Conservation (phyloP, 2,888 invertebrate genomes). For the Prosapia bicincta region DNA sequence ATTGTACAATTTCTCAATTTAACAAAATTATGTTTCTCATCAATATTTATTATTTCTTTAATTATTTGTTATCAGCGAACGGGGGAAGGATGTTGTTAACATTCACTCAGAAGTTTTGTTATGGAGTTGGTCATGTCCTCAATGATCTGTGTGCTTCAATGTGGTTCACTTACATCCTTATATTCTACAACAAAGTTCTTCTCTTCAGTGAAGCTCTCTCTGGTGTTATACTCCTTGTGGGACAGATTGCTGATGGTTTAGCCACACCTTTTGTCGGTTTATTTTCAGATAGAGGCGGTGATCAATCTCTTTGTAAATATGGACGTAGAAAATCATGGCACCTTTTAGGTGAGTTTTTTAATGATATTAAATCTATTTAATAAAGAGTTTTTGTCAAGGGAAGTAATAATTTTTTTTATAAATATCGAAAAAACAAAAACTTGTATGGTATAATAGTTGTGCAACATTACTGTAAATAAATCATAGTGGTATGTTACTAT, state of each 20-base stretch:
- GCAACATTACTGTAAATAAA: too few species aligned
- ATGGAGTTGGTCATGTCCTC: constrained; percentile 79
- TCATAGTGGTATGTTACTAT: too few species aligned
- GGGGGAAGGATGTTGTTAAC: constrained; percentile 16
- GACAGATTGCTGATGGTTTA: constrained; percentile 58
- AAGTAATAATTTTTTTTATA: too few species aligned
- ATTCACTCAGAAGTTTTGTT: constrained; percentile 49
- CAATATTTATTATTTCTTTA: too few species aligned
- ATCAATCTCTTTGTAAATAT: constrained; percentile 24
- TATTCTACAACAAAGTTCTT: constrained; percentile 67
- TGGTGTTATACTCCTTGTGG: constrained; percentile 69
- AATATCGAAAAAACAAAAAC: too few species aligned
- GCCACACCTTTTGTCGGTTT: constrained; percentile 79
- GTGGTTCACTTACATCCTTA: constrained; percentile 90
- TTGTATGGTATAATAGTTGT: too few species aligned
- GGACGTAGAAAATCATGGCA: constrained; percentile 40
- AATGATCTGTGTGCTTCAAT: constrained; percentile 92
- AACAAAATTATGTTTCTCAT: too few species aligned
- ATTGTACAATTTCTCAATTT: too few species aligned
- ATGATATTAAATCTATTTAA: too few species aligned
- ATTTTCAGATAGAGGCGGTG: constrained; percentile 60
- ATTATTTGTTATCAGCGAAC: too few species aligned
- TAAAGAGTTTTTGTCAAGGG: too few species aligned
- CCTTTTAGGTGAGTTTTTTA: constrained; percentile 38
- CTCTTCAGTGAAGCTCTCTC: constrained; percentile 39